Evolutionary conservation across 2,888 invertebrate species (phyloP).

Genomic region (Seira sanloemensis): DNA sequence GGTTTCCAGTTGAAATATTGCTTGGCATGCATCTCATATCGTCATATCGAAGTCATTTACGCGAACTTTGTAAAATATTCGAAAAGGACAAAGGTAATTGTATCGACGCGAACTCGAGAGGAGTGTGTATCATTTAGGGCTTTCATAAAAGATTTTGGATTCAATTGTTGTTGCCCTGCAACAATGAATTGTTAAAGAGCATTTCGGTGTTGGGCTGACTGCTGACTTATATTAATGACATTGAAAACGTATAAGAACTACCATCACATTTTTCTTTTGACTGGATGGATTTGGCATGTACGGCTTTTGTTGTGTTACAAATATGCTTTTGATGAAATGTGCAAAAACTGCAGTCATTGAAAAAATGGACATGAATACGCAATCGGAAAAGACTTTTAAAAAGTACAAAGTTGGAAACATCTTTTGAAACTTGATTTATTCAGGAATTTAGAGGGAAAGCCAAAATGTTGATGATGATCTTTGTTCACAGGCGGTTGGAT

Average conservation of each 20-base stretch:
- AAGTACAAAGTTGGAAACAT: background rate
- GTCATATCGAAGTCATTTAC: background rate
- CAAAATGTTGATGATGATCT: too few species aligned
- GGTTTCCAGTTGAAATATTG: background rate
- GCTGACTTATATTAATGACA: conserved; percentile 43
- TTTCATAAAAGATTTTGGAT: background rate
- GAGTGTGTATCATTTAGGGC: background rate
- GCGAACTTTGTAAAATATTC: background rate
- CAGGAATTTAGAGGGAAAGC: too few species aligned
- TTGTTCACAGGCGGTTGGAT: too few species aligned
- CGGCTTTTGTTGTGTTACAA: background rate
- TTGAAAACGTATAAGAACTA: background rate
- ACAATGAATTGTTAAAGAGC: conserved; percentile 21
- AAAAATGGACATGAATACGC: background rate
- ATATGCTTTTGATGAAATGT: background rate
- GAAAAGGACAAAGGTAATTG: background rate
- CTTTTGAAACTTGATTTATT: too few species aligned
- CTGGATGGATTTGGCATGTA: background rate
- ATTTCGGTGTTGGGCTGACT: conserved; percentile 40
- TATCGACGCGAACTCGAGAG: background rate
- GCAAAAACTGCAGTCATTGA: background rate
- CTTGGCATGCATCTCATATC: background rate
- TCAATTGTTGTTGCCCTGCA: background rate
- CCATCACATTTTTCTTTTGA: background rate
- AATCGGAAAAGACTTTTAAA: background rate